These are phyloP conservation scores for Caradrina kadenii DNA, from an alignment of 2,888 invertebrate species.

Conservation along the genomic window DNA sequence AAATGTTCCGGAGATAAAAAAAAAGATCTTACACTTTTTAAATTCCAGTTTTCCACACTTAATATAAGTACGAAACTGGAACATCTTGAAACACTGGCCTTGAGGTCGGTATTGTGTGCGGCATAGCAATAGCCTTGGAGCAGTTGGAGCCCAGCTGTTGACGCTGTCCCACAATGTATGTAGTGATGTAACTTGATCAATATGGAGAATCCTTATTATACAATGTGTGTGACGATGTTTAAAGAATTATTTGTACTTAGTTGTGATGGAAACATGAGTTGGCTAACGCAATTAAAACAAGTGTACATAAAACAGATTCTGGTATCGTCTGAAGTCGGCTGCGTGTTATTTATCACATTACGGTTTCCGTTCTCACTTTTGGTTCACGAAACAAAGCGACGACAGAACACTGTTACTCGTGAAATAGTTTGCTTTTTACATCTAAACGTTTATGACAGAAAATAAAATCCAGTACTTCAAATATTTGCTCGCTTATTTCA, in stretches of 20 bases:
- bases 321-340: not conserved
- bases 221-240: constrained; percentile 10
- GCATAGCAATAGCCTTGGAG: constrained; percentile 45
- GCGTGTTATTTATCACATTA: constrained; percentile 8
- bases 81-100: constrained; percentile 55
- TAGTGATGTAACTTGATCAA: constrained; percentile 52
- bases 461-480: not conserved
- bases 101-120: constrained; percentile 43
- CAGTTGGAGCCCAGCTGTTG: constrained; percentile 49
- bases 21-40: constrained; percentile 15
- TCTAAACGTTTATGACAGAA: not conserved
- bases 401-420: not conserved
- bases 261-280: not conserved
- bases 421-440: constrained; percentile 7
- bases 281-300: constrained; percentile 21
- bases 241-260: constrained; percentile 5
- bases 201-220: constrained; percentile 35
- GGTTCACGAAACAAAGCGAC: not conserved
- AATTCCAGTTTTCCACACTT: constrained; percentile 9
- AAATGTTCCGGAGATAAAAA: not conserved
- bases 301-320: not conserved
- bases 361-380: not conserved
- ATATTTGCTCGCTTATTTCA: not conserved
- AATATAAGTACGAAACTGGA: constrained; percentile 44
- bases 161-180: constrained; percentile 5